phyloP scores from a whole-genome alignment of 2,888 invertebrate species.

The Pristionchus arcanus region DNA sequence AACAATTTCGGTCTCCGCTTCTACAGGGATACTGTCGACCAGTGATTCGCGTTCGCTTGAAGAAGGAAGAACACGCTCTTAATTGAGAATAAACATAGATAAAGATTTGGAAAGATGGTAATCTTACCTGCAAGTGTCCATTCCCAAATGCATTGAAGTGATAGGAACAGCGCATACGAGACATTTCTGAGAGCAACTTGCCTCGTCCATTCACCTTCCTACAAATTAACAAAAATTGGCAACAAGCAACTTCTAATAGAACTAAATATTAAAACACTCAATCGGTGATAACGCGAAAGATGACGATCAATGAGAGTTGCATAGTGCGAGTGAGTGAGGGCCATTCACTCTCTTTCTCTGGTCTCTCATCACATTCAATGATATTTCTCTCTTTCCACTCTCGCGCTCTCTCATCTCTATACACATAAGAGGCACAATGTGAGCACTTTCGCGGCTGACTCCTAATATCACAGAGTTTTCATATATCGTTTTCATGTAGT shows the following conservation, averaged over 20 bases:
- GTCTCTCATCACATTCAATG: background rate
- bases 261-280: background rate
- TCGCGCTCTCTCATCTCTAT: background rate
- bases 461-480: background rate
- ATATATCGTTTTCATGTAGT: too few relatives aligned
- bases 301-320: background rate
- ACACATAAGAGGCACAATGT: background rate
- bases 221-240: background rate
- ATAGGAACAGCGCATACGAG: slow-evolving; percentile 13
- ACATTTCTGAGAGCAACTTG: background rate
- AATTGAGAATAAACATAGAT: too few relatives aligned
- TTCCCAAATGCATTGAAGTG: background rate
- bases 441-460: background rate
- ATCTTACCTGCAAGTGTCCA: slow-evolving; percentile 18
- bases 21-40: background rate
- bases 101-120: too few relatives aligned
- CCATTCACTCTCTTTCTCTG: background rate
- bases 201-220: background rate
- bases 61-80: slow-evolving; percentile 6
- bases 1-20: background rate
- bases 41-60: background rate
- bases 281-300: background rate
- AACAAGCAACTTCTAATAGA: background rate
- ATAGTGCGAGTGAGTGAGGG: background rate
- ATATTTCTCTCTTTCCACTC: background rate